These are phyloP conservation scores for Turnix velox DNA, from an alignment of 2,113 vertebrate genomes.

Conservation along the genomic window DNA sequence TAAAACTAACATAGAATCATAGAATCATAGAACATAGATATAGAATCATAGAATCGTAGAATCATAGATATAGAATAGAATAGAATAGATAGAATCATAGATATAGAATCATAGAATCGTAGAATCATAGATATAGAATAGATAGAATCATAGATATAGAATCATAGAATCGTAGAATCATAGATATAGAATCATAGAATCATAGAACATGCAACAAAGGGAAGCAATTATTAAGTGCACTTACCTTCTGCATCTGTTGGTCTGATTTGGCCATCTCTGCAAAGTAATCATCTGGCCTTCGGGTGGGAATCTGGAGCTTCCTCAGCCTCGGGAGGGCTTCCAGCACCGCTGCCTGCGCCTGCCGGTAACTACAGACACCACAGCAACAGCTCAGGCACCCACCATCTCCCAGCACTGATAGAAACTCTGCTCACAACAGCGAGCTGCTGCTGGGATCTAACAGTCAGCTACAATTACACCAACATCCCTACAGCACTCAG, in stretches of 20 bases:
- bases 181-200: too few relatives aligned
- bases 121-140: too few relatives aligned
- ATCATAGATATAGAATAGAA: too few relatives aligned
- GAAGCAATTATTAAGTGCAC: background rate
- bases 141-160: too few relatives aligned
- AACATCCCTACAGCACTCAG: background rate
- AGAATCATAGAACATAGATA: too few relatives aligned
- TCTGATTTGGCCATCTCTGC: constrained; percentile 98
- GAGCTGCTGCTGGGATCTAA: background rate
- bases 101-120: too few relatives aligned
- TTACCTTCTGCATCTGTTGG: constrained; percentile 98
- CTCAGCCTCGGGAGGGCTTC: constrained; percentile 81
- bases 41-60: too few relatives aligned
- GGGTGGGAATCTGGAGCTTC: constrained; percentile 81
- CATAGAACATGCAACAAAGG: too few relatives aligned
- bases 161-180: too few relatives aligned
- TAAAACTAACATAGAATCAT: background rate
- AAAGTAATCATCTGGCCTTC: constrained; percentile 93
- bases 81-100: too few relatives aligned
- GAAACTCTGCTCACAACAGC: background rate
- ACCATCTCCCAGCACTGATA: background rate
- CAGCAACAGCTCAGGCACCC: background rate
- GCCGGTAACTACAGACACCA: constrained; percentile 80
- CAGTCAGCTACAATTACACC: background rate
- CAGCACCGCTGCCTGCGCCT: constrained; percentile 90